Base-by-base conservation (phyloP, 2,888 invertebrate genomes). In the Nebria salina region DNA sequence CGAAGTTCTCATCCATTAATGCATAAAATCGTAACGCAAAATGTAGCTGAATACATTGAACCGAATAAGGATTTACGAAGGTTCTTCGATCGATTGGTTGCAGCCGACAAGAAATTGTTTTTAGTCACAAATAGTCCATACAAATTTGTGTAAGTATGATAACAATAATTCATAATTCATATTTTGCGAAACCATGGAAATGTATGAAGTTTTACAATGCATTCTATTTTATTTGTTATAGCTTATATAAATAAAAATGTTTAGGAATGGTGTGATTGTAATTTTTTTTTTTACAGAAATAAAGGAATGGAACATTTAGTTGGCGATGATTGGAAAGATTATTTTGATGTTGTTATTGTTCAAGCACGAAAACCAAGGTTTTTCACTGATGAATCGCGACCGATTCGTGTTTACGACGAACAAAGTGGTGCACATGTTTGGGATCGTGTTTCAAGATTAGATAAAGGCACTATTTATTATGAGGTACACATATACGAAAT, bases 111-210 rank as follows among this genome's bases (percentile, higher is more conserved):
- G 88, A 96, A 97, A 87, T 90, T 98, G 84, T 99, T 99, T 89
- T 91, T 99, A 81, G 97, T 99, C 13, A 98, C 99, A 9, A 99
- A 99, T 88, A 98, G 98, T 88, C 98, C 98, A 0, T 98, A 94
- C 88, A 94, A 95, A 86, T 99, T 99, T 91, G 98, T 97, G 97
- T 96, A 91, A 93, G 94, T 91, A 81, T 75, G 70, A 13, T 54
- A 73, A 72, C 34, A 43, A 74, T 25, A 54, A 65, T 76, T 42
- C 65, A 43, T 4, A 80, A 13, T 72, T 34, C 0, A 34, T 34
- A 34, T 34, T 34, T 34, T 34, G 34, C 2, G 0, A 34, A 34
- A 1, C 2, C 34, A 34, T 34, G 2, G 34, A 34, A 34, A 34
- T 34, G 1, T 4, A 34, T 34, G 1, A 34, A 34, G 34, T 34